phyloP scores from a whole-genome alignment of 2,888 invertebrate species.

The Sminthurides aquaticus region DNA sequence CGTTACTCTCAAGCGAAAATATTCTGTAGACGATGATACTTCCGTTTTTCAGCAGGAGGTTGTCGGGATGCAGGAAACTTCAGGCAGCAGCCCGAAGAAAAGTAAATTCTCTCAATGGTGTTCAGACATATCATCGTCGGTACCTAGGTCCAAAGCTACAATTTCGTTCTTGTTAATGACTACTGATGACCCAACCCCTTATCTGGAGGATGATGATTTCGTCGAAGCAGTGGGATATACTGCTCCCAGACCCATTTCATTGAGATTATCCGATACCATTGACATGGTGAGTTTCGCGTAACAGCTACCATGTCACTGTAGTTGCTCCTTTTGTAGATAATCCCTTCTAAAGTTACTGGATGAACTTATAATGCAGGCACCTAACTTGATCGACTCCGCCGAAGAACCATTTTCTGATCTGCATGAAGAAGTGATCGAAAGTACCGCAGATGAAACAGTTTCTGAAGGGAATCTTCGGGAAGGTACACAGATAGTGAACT shows the following conservation, averaged over 20 bases:
- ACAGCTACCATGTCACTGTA: too few relatives aligned
- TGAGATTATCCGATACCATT: background rate
- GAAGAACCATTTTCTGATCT: background rate
- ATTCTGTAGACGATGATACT: background rate
- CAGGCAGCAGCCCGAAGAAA: constrained; percentile 26
- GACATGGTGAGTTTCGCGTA: too few relatives aligned
- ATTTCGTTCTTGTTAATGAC: constrained; percentile 34
- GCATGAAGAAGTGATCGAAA: background rate
- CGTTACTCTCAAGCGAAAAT: constrained; percentile 1
- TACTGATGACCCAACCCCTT: constrained; percentile 23
- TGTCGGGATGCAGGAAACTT: too few relatives aligned
- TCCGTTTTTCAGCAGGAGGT: background rate
- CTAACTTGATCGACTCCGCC: too few relatives aligned
- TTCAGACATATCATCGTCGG: constrained; percentile 27
- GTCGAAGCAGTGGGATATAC: constrained; percentile 22
- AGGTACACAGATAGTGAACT: background rate
- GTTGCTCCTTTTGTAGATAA: too few relatives aligned
- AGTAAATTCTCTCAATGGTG: constrained; percentile 20
- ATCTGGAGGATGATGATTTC: constrained; percentile 32
- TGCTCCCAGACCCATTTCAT: constrained; percentile 11
- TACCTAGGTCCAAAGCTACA: constrained; percentile 25
- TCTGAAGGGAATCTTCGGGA: background rate
- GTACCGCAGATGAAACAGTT: background rate
- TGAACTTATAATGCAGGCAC: too few relatives aligned
- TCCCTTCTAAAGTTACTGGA: too few relatives aligned